Base-by-base conservation (phyloP, 2,113 vertebrate genomes). In the Apus apus region DNA sequence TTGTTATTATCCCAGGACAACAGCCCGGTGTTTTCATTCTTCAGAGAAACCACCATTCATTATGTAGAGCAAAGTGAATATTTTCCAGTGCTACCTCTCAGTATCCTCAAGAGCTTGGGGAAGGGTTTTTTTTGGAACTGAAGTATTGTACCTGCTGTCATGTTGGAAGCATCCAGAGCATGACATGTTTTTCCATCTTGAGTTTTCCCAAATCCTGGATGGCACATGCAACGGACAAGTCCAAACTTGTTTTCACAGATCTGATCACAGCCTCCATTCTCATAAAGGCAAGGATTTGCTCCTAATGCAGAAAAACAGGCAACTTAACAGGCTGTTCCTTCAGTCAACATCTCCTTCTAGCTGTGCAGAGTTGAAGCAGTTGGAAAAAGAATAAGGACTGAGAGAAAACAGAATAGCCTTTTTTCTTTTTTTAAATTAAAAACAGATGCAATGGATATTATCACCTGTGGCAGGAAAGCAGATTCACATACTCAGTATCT, bases 251-350 rank as follows among this genome's bases (percentile, higher is more conserved):
- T 98, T 94, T 98, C 97, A 97, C 99, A 99, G 85, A 98, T 93
- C 54, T 99, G 98, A 65, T 97, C 96, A 94, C 98, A 99, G 25
- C 98, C 98, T 94, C 99, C 98, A 4, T 99, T 99, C 76, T 97
- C 74, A 92, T 98, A 87, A 72, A 98, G 97, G 94, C 98, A 99
- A 86, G 98, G 97, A 70, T 99, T 97, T 46, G 97, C 85, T 27
- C 98, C 99, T 99, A 91, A 56, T 11, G 9, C 43, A 72, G 76
- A 87, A 80, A 71, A 89, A 6, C 3, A n/a, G 68, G 27, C n/a
- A 92, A 75, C 21, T 84, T 75, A 90, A 67, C 6, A 84, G 78
- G 36, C 19, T 78, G 19, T 22, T 94, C 75, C 83, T 88, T 89
- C 40, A 73, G 17, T 54, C n/a, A 93, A n/a, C 13, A 54, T 43